These are phyloP conservation scores for Poecilia picta DNA, from an alignment of 2,797 vertebrate genomes.

Conservation along the genomic window DNA sequence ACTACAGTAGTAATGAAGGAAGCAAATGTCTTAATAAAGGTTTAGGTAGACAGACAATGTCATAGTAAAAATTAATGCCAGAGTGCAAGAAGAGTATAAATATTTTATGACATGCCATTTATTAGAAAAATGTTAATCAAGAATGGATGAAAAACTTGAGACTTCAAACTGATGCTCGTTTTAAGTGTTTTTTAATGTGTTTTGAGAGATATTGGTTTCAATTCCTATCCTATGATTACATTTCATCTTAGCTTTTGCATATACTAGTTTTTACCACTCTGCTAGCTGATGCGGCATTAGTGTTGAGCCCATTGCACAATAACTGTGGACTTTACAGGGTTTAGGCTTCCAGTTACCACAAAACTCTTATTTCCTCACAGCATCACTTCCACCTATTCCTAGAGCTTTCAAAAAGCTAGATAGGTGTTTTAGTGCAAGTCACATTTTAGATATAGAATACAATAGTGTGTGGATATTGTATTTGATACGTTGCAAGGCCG, in stretches of 20 bases:
- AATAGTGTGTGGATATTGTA: too few relatives aligned
- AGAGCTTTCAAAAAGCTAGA: conserved; percentile 59
- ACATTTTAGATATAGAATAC: conserved; percentile 3
- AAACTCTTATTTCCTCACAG: too few relatives aligned
- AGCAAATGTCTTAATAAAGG: background rate
- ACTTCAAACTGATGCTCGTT: background rate
- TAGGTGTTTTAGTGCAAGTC: conserved; percentile 38
- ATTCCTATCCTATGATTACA: background rate
- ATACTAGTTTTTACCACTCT: background rate
- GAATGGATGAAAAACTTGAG: background rate
- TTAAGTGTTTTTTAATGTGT: background rate
- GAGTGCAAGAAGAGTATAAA: background rate
- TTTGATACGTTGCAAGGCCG: too few relatives aligned
- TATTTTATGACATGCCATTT: background rate
- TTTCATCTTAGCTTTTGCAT: background rate
- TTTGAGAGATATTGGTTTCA: background rate
- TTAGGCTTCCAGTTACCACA: conserved; percentile 23
- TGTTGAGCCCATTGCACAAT: conserved; percentile 10
- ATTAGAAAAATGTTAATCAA: background rate
- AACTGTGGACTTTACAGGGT: conserved; percentile 16
- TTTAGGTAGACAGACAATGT: background rate
- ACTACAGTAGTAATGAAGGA: background rate
- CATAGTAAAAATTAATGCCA: background rate
- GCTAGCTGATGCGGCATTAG: background rate
- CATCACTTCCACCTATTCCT: conserved; percentile 62